Evolutionary conservation across 2,888 invertebrate species (phyloP).

Genomic region (Polydrusus cervinus): DNA sequence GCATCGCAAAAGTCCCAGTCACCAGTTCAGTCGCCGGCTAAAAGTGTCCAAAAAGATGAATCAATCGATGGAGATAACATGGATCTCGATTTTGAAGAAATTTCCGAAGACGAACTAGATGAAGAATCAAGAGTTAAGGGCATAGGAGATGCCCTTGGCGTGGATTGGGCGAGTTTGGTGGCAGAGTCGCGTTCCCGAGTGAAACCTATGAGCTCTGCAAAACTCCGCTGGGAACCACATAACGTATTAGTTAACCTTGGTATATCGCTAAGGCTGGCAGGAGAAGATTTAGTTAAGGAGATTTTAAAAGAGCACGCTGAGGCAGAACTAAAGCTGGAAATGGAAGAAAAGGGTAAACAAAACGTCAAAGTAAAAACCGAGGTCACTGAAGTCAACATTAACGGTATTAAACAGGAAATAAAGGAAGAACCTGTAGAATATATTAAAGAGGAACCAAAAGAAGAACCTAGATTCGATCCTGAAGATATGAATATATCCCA

Average conservation of each 20-base stretch:
- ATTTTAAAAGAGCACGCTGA: constrained; percentile 69
- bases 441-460: constrained; percentile 47
- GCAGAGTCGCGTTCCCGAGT: constrained; percentile 81
- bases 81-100: constrained; percentile 90
- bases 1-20: constrained; percentile 65
- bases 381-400: constrained; percentile 54
- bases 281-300: constrained; percentile 75
- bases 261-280: constrained; percentile 84
- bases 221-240: constrained; percentile 87
- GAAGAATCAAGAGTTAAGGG: constrained; percentile 84
- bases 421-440: constrained; percentile 56
- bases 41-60: constrained; percentile 68
- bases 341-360: constrained; percentile 39
- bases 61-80: constrained; percentile 82
- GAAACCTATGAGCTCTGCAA: constrained; percentile 74
- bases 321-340: constrained; percentile 62
- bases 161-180: constrained; percentile 94
- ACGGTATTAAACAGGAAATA: constrained; percentile 57
- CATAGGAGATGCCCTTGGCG: constrained; percentile 94
- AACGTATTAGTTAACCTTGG: constrained; percentile 83
- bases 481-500: constrained; percentile 66
- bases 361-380: constrained; percentile 56
- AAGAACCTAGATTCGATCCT: constrained; percentile 61
- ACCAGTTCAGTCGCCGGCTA: constrained; percentile 58
- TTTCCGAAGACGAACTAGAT: constrained; percentile 91